A percentile compares a stretch with the other conserved stretches of the same genome.
phyloP scores from a whole-genome alignment of 2,888 invertebrate species.

The Kryphioiulus occultus region DNA sequence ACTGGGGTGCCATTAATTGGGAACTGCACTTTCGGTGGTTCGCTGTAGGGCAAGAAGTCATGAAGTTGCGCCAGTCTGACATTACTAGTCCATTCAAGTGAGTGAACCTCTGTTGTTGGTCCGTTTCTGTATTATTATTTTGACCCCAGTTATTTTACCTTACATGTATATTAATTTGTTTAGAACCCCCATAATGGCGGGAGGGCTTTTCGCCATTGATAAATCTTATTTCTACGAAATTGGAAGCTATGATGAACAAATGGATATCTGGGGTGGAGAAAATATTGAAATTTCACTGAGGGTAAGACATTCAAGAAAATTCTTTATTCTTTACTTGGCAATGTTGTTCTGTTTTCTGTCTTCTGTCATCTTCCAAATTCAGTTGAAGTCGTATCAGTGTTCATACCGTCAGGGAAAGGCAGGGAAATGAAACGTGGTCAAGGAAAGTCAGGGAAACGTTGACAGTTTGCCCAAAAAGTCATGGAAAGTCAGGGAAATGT shows the following conservation, averaged over 20 bases:
- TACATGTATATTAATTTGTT: constrained; percentile 53
- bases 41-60: constrained; percentile 73
- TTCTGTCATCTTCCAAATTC: too few relatives aligned
- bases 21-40: constrained; percentile 92
- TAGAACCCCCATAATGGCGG: constrained; percentile 89
- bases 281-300: constrained; percentile 97
- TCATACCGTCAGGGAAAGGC: too few relatives aligned
- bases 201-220: constrained; percentile 90
- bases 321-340: too few relatives aligned
- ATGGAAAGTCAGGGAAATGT: too few relatives aligned
- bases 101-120: too few relatives aligned
- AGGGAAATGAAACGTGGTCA: too few relatives aligned
- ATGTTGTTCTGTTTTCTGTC: too few relatives aligned
- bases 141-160: too few relatives aligned
- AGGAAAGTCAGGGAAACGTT: too few relatives aligned
- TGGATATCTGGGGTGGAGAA: constrained; percentile 97
- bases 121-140: too few relatives aligned
- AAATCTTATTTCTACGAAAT: constrained; percentile 84
- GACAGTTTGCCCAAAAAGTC: too few relatives aligned
- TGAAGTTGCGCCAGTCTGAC: constrained; percentile 66
- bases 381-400: too few relatives aligned
- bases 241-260: constrained; percentile 73
- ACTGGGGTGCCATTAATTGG: constrained; percentile 99
- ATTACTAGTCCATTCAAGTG: constrained; percentile 47
- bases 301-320: constrained; percentile 62